Conservation (phyloP, 2,888 invertebrate species). For the Strigamia maritima region DNA sequence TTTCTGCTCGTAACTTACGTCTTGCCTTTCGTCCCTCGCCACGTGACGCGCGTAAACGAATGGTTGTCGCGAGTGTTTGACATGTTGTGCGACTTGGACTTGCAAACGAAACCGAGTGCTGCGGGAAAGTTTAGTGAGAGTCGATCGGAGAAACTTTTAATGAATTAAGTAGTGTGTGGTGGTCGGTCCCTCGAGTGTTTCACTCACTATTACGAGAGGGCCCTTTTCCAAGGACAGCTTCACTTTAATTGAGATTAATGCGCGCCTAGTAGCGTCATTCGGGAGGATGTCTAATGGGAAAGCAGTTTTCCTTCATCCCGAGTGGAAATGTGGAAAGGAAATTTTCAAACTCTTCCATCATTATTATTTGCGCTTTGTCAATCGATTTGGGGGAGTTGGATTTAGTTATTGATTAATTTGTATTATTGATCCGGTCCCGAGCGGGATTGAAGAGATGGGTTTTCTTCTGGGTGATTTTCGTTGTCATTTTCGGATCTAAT, state of each 20-base stretch:
- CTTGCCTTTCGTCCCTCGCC: neutral
- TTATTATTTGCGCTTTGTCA: neutral
- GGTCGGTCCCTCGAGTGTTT: constrained; percentile 11
- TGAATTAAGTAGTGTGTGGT: constrained; percentile 21
- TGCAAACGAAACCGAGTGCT: neutral
- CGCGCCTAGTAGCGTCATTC: neutral
- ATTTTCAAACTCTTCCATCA: constrained; percentile 2
- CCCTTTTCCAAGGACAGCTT: constrained; percentile 28
- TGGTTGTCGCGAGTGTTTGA: neutral
- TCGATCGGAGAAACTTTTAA: constrained; percentile 16
- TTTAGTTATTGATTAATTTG: neutral
- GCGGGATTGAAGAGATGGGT: neutral
- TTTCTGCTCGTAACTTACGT: neutral
- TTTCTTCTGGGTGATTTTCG: neutral
- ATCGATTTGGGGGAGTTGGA: neutral
- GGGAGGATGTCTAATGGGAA: constrained; percentile 5
- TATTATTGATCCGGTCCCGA: neutral
- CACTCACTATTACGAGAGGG: constrained; percentile 16
- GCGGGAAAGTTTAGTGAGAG: neutral
- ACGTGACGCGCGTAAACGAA: neutral
- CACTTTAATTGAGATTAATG: constrained; percentile 36
- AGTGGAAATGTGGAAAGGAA: neutral
- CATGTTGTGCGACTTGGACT: neutral
- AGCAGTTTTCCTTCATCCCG: neutral
- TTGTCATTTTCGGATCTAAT: neutral